phyloP scores from a whole-genome alignment of 2,113 vertebrate species.

The Arizona elegans region DNA sequence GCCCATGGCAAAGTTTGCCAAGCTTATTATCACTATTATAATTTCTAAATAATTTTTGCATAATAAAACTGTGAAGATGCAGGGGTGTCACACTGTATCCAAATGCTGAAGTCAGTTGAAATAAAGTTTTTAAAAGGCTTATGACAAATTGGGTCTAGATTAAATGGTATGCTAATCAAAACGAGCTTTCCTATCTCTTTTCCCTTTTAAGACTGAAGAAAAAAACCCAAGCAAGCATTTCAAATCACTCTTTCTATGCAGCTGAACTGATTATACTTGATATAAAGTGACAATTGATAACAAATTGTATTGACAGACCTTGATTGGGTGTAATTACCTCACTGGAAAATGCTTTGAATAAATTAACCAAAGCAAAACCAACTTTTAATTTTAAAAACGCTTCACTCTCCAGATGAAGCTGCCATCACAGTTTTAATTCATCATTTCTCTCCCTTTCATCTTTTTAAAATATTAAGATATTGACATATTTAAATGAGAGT shows the following conservation, averaged over 20 bases:
- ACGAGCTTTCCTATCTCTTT: not conserved
- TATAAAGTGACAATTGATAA: slow-evolving; percentile 3
- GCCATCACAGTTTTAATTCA: slow-evolving; percentile 34
- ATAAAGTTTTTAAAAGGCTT: not conserved
- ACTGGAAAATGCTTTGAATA: slow-evolving; percentile 33
- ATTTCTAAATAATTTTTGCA: not conserved
- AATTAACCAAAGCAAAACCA: slow-evolving; percentile 24
- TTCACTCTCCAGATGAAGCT: slow-evolving; percentile 16
- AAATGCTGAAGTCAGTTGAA: slow-evolving; percentile 6
- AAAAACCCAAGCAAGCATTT: not conserved
- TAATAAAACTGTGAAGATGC: slow-evolving; percentile 8
- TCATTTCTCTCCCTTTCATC: slow-evolving; percentile 5
- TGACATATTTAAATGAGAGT: slow-evolving; percentile 34
- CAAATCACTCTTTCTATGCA: slow-evolving; percentile 25
- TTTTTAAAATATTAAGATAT: slow-evolving; percentile 12
- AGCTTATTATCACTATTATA: slow-evolving; percentile 6
- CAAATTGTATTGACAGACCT: slow-evolving; percentile 37
- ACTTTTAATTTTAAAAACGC: slow-evolving; percentile 18
- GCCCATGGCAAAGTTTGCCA: not conserved
- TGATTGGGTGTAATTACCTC: slow-evolving; percentile 37
- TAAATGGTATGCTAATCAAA: slow-evolving; percentile 16
- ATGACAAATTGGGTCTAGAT: slow-evolving; percentile 8
- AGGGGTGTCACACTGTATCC: not conserved
- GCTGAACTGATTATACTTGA: slow-evolving; percentile 19
- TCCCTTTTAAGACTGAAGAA: not conserved